phyloP scores from a whole-genome alignment of 2,113 vertebrate genomes.

The Apteryx owenii region DNA sequence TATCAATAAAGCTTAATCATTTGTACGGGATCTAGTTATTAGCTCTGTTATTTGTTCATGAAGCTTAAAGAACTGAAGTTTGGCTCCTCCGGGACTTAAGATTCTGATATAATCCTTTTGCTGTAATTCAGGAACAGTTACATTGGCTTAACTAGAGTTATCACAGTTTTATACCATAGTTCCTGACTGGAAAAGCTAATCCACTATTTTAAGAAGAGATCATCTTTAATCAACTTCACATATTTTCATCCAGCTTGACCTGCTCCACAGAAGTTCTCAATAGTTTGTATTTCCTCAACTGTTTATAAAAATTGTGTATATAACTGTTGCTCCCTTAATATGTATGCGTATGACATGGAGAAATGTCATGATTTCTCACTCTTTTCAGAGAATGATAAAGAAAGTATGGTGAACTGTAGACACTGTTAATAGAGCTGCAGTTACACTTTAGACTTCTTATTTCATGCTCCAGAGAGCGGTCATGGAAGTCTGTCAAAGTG shows the following conservation, averaged over 20 bases:
- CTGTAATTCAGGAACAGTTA: not conserved
- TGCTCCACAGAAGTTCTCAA: not conserved
- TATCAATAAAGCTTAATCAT: not conserved
- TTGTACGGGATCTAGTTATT: not conserved
- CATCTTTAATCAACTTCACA: not conserved
- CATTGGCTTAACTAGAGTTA: not conserved
- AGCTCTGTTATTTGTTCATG: not conserved
- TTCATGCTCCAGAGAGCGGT: not conserved
- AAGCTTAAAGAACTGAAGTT: not conserved
- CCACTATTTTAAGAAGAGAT: not conserved
- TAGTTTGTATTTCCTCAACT: not conserved
- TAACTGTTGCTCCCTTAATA: not conserved
- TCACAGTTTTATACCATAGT: not conserved
- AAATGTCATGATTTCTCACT: not conserved
- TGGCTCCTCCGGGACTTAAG: not conserved
- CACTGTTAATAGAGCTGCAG: not conserved
- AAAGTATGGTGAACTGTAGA: not conserved
- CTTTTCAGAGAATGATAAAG: not conserved
- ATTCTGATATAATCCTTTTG: not conserved
- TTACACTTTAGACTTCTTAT: not conserved
- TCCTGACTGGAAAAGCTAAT: not conserved
- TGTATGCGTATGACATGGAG: not conserved
- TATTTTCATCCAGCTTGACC: not conserved
- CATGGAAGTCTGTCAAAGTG: not conserved
- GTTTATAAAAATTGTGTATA: not conserved